Conservation (phyloP, 2,888 invertebrate species). For the Oligia fasciuncula region DNA sequence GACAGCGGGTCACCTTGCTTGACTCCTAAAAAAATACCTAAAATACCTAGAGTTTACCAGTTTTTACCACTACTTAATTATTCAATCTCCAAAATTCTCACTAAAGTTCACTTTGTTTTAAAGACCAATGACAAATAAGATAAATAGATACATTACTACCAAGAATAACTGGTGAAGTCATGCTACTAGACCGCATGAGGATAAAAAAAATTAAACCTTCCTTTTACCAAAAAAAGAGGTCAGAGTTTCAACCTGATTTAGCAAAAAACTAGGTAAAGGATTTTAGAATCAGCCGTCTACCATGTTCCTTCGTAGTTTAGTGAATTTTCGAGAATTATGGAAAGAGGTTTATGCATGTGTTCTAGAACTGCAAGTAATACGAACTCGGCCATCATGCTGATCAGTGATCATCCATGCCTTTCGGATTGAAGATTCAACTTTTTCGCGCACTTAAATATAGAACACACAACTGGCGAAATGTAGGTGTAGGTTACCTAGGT, state of each 20-base stretch:
- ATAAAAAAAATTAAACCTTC: background rate
- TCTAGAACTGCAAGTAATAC: too few relatives aligned
- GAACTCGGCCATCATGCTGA: too few relatives aligned
- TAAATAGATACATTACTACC: background rate
- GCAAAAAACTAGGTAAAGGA: background rate
- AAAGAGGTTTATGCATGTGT: too few relatives aligned
- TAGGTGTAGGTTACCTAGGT: too few relatives aligned
- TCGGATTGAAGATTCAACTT: too few relatives aligned
- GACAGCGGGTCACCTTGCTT: too few relatives aligned
- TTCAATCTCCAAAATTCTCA: background rate
- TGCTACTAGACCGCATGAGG: background rate
- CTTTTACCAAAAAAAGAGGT: background rate
- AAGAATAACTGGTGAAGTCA: background rate
- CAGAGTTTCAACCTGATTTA: background rate
- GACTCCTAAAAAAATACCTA: too few relatives aligned
- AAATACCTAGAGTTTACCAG: too few relatives aligned
- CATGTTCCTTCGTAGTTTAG: background rate
- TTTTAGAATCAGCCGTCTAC: background rate
- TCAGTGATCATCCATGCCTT: background rate
- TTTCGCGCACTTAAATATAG: too few relatives aligned
- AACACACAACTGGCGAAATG: too few relatives aligned
- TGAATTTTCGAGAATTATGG: background rate
- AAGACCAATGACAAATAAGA: background rate
- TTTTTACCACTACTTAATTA: background rate
- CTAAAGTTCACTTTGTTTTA: background rate